A percentile compares a stretch with the other conserved stretches of the same genome.
These are phyloP conservation scores for Helogale parvula DNA, from an alignment of 2,113 vertebrate species.

Conservation along the genomic window DNA sequence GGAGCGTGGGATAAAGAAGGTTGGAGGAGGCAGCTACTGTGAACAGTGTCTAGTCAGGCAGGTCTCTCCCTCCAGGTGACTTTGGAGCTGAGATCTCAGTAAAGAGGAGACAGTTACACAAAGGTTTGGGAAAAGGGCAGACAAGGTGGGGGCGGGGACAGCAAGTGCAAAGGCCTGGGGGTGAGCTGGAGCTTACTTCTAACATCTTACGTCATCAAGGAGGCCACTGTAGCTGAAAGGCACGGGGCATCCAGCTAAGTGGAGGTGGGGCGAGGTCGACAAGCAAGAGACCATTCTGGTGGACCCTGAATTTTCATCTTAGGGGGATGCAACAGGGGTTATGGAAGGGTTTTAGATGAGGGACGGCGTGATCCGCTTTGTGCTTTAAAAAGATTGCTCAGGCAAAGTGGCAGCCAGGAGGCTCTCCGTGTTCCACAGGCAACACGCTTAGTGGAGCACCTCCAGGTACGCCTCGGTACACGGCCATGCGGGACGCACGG, in stretches of 20 bases:
- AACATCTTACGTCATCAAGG: not conserved
- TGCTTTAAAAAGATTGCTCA: not conserved
- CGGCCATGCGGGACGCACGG: not conserved
- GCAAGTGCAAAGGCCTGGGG: not conserved
- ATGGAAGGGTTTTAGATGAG: not conserved
- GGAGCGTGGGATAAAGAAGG: not conserved
- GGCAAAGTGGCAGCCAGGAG: not conserved
- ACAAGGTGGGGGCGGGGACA: not conserved
- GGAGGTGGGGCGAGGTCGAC: not conserved
- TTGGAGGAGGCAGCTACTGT: not conserved
- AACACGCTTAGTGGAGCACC: not conserved
- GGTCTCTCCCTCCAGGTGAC: not conserved
- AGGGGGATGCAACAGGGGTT: not conserved
- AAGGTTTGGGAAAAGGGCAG: not conserved
- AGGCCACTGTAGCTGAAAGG: not conserved
- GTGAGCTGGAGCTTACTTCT: not conserved
- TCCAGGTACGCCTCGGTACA: not conserved
- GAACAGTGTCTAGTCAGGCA: not conserved
- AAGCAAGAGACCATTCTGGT: not conserved
- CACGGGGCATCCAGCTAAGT: not conserved
- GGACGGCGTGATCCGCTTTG: slow-evolving; percentile 1
- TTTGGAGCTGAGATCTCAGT: not conserved
- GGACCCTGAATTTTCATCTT: not conserved
- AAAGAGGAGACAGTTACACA: not conserved
- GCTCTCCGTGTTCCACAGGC: not conserved